Evolutionary conservation across 2,888 invertebrate species (phyloP).

Genomic region (Fabriciana adippe): DNA sequence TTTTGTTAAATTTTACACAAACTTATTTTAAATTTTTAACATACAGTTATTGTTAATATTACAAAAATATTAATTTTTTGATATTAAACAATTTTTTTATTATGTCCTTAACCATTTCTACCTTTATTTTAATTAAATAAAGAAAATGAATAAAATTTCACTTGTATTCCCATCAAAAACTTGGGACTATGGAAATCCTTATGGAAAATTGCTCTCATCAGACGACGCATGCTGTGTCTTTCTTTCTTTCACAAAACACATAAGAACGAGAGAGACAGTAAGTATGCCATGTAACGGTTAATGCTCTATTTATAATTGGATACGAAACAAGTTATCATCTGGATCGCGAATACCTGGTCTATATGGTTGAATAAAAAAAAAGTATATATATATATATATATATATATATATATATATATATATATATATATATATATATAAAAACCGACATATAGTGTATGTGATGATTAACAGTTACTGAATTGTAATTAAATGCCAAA

Average conservation of each 20-base stretch:
- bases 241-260: neutral
- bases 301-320: conserved; percentile 73
- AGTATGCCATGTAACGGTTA: conserved; percentile 59
- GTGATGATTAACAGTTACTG: neutral
- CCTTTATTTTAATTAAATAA: neutral
- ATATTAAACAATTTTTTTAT: too few species aligned
- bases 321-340: conserved; percentile 60
- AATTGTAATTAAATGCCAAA: too few species aligned
- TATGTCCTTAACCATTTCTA: too few species aligned
- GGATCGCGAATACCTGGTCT: conserved; percentile 47
- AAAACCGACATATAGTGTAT: neutral
- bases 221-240: conserved; percentile 11
- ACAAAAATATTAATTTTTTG: too few species aligned
- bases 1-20: too few species aligned
- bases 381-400: neutral
- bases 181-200: conserved; percentile 24
- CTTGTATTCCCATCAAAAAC: neutral
- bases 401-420: neutral
- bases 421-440: neutral
- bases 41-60: too few species aligned
- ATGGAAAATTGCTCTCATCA: conserved; percentile 29
- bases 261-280: conserved; percentile 25
- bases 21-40: too few species aligned
- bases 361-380: neutral
- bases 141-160: neutral